Evolutionary conservation across 2,113 vertebrate genomes (phyloP), one percentile per base, ranked within the genome.

Genomic region (Lophochroa leadbeateri): DNA sequence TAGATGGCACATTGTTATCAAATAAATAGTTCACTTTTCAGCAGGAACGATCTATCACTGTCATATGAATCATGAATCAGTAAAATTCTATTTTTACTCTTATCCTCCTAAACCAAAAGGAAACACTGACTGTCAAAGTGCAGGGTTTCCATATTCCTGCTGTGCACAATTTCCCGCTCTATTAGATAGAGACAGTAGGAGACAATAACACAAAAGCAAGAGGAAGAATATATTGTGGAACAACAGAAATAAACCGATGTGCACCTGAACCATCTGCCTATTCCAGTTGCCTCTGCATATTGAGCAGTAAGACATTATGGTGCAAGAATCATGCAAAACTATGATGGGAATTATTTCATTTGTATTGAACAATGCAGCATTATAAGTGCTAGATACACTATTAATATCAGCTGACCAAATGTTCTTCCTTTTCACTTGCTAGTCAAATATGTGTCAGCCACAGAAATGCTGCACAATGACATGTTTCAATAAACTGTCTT

Each of bases 1-100:
- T n/a, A n/a, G n/a, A n/a, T 50, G 57, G 39, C 65, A 76, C 44
- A 78, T 86, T 96, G 86, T 93, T 94, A 92, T 92, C 90, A 96
- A 96, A 95, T 95, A 97, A 88, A 93, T 53, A 83, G 37, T 91
- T 53, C 65, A 55, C 63, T 94, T 92, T 97, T 87, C 57, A 86
- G 46, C 49, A 35, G 49, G 82, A 90, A 52, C 61, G 49, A 83
- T 88, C 44, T 31, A 46, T 91, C 86, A 70, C 82, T 94, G 74
- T 94, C 64, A 81, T 43, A 65, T 20, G 25, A 47, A 81, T 44
- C n/a, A 72, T 52, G 83, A 85, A 94, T 92, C n/a, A 72, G 77
- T 92, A 41, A 57, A 86, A 92, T 81, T 76, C 75, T 92, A 52
- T 35, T 61, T 85, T 68, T 65, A 77, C 65, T 92, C 21, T 58